Conservation (phyloP, 2,797 vertebrate genomes). For the Gallinago stenura region DNA sequence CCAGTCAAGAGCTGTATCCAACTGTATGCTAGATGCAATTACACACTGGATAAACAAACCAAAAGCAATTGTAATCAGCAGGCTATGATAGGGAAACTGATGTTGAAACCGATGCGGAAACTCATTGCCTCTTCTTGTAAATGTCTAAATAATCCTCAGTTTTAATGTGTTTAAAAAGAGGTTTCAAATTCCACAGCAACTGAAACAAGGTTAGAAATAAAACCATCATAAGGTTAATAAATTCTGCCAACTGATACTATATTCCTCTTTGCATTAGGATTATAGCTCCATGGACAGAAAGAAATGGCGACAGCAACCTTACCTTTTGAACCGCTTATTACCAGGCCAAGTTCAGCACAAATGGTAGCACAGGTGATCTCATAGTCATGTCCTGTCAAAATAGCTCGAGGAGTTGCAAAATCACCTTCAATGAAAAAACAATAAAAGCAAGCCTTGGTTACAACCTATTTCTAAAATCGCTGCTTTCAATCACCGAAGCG, state of each 20-base stretch:
- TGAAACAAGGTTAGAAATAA: not conserved
- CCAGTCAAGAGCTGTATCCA: not conserved
- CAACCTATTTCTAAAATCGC: not conserved
- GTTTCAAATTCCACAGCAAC: not conserved
- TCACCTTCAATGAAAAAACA: constrained; percentile 80
- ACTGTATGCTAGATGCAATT: not conserved
- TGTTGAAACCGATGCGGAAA: not conserved
- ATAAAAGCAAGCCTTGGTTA: constrained; percentile 9
- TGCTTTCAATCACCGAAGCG: not conserved
- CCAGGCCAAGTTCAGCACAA: constrained; percentile 94
- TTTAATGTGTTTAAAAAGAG: not conserved
- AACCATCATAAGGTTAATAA: not conserved
- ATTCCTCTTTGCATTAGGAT: not conserved
- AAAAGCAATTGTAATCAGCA: not conserved
- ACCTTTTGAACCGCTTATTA: constrained; percentile 98
- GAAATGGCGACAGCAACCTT: constrained; percentile 1
- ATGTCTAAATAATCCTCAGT: not conserved
- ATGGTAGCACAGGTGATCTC: constrained; percentile 93
- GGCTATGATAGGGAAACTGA: not conserved
- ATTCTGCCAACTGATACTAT: not conserved
- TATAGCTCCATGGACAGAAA: not conserved
- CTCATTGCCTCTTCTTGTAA: not conserved
- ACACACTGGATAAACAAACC: not conserved
- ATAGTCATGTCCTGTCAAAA: constrained; percentile 94
- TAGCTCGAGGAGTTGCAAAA: constrained; percentile 90